phyloP scores from a whole-genome alignment of 2,797 vertebrate species.

The Novumbra hubbsi region DNA sequence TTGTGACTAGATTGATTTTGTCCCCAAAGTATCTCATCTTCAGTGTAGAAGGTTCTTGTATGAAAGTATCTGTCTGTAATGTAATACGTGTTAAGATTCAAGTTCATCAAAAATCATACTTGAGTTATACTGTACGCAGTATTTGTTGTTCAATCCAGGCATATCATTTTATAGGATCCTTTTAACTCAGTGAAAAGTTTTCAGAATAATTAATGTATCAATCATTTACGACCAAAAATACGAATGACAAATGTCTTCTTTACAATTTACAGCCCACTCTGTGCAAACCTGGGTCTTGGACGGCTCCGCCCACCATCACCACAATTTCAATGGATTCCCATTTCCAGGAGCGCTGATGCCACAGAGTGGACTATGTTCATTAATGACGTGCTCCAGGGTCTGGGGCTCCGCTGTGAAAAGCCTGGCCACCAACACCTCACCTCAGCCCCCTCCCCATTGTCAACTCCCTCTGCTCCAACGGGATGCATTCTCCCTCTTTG shows the following conservation, averaged over 20 bases:
- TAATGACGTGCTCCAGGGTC: conserved; percentile 66
- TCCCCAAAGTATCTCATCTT: conserved; percentile 12
- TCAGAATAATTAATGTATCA: neutral
- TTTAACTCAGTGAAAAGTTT: neutral
- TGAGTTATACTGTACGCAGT: neutral
- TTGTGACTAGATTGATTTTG: neutral
- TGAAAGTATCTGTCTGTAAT: neutral
- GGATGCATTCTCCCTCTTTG: conserved; percentile 65
- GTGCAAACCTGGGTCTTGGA: conserved; percentile 66
- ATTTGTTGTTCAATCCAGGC: neutral
- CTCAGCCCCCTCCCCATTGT: conserved; percentile 73
- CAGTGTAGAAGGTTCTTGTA: conserved; percentile 8
- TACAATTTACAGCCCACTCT: neutral
- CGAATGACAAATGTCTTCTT: neutral
- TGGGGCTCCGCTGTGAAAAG: conserved; percentile 70
- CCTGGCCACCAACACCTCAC: conserved; percentile 51
- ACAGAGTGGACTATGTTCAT: conserved; percentile 63
- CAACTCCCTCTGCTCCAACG: conserved; percentile 66
- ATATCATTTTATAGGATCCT: neutral
- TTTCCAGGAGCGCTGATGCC: conserved; percentile 47
- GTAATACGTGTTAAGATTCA: neutral
- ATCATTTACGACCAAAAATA: neutral
- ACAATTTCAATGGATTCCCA: conserved; percentile 68
- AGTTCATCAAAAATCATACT: neutral
- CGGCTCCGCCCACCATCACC: conserved; percentile 61